Percentiles rank a stretch among this genome's conserved stretches.
These are phyloP conservation scores for Phytoseiulus persimilis DNA, from an alignment of 2,888 invertebrate genomes.

Conservation along the genomic window DNA sequence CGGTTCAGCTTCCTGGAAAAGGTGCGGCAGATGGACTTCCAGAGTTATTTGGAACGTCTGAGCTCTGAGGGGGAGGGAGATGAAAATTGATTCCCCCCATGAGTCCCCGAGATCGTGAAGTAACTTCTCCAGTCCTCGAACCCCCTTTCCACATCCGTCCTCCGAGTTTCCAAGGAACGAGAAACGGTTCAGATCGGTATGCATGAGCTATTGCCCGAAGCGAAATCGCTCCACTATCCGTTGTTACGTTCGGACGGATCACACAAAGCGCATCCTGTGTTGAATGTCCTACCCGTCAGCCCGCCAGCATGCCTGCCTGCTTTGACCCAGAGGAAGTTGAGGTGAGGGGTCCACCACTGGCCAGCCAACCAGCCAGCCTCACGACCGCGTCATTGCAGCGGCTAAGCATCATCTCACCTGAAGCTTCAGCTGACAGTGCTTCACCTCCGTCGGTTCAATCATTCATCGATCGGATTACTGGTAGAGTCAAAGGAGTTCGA, in stretches of 20 bases:
- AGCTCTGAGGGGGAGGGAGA: too few relatives aligned
- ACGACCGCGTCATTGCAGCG: neutral
- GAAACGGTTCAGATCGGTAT: too few relatives aligned
- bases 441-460: neutral
- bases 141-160: too few relatives aligned
- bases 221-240: neutral
- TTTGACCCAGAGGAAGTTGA: slow-evolving; percentile 5
- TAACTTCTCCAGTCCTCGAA: too few relatives aligned
- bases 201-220: neutral
- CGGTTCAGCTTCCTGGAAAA: neutral
- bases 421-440: neutral
- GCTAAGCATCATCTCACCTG: neutral
- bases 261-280: slow-evolving; percentile 5
- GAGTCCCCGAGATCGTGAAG: too few relatives aligned
- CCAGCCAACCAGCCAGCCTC: neutral
- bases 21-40: neutral
- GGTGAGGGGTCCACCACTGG: neutral
- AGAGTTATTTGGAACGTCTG: neutral
- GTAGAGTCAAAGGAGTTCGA: neutral
- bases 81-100: too few relatives aligned
- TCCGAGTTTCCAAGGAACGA: too few relatives aligned
- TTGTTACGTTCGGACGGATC: neutral
- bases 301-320: neutral
- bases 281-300: neutral
- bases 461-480: neutral